Evolutionary conservation across 2,888 invertebrate species (phyloP).

Genomic region (Desoria tigrina): DNA sequence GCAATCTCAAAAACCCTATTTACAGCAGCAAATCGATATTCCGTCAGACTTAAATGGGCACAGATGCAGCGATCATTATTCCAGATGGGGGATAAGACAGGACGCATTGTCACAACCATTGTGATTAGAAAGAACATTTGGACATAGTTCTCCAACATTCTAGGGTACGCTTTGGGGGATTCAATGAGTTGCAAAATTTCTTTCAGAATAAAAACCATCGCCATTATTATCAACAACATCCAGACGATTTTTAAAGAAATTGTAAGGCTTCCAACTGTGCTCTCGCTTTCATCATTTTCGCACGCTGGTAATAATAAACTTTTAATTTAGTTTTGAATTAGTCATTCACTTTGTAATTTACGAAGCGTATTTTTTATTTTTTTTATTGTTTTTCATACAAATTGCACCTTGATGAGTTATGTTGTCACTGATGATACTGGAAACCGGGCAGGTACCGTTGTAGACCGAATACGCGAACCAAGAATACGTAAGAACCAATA

Average conservation of each 20-base stretch:
- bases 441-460: not conserved
- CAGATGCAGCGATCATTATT: slow-evolving; percentile 7
- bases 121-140: slow-evolving; percentile 76
- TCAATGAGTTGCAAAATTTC: slow-evolving; percentile 77
- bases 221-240: slow-evolving; percentile 25
- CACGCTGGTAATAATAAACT: too few relatives aligned
- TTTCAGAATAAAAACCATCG: slow-evolving; percentile 59
- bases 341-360: too few relatives aligned
- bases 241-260: slow-evolving; percentile 25
- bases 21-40: slow-evolving; percentile 4
- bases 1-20: slow-evolving; percentile 3
- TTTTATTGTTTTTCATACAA: too few relatives aligned
- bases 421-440: too few relatives aligned
- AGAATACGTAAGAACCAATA: slow-evolving; percentile 4
- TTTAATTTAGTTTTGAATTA: too few relatives aligned
- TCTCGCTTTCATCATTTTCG: too few relatives aligned
- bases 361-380: too few relatives aligned
- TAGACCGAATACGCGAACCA: not conserved
- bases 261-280: too few relatives aligned
- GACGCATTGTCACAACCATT: slow-evolving; percentile 56
- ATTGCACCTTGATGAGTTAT: too few relatives aligned
- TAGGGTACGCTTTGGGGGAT: slow-evolving; percentile 70
- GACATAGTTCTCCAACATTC: slow-evolving; percentile 82
- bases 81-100: slow-evolving; percentile 45
- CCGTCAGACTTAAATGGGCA: not conserved